A percentile compares a stretch with the other conserved stretches of the same genome.
Evolutionary conservation across 64 coral and sea anemone species (phyloP).

Genomic region (Trachythela sp.): DNA sequence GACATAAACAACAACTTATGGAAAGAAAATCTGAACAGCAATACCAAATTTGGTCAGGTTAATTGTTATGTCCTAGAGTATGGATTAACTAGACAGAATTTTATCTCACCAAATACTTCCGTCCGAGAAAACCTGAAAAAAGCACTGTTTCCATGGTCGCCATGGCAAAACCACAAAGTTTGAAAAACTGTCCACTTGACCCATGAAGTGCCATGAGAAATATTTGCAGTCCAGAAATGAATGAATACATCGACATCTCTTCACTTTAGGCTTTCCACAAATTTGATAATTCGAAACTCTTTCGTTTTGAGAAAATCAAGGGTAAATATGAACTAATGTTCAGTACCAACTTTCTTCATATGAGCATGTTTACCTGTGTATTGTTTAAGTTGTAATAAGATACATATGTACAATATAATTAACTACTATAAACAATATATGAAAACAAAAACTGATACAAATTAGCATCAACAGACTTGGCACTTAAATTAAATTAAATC

Average conservation of each 20-base stretch:
- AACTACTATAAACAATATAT: no score
- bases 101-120: conserved; percentile 6
- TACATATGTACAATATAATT: no score
- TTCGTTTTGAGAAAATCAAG: background rate
- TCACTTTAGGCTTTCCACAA: background rate
- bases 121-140: conserved; percentile 3
- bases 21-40: background rate
- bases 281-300: background rate
- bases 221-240: background rate
- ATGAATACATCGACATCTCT: background rate
- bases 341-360: no score
- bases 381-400: no score
- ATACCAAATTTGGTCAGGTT: background rate
- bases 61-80: background rate
- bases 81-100: conserved; percentile 15
- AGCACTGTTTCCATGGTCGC: conserved; percentile 26
- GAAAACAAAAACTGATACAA: no score
- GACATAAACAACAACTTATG: conserved; percentile 18
- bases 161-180: background rate
- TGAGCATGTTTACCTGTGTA: no score
- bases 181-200: conserved; percentile 11
- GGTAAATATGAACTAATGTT: no score
- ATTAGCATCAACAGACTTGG: no score
- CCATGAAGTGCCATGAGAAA: background rate
- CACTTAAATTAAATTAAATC: no score